Conservation (phyloP, 2,888 invertebrate species). For the Vesta saturnalis region DNA sequence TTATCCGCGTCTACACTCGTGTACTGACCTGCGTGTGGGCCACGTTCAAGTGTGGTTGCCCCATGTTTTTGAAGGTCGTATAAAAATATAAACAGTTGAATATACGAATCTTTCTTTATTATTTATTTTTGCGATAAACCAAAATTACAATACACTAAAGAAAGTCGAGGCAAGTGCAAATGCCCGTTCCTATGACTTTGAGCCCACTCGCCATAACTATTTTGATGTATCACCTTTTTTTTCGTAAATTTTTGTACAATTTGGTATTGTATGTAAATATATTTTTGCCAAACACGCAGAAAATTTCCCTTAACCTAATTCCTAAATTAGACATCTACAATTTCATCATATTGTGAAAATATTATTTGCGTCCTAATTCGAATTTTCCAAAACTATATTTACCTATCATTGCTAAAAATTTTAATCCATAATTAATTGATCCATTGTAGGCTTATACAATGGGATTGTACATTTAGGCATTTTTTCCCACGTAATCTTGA, state of each 20-base stretch:
- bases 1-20: conserved; percentile 30
- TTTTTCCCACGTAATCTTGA: too few relatives aligned
- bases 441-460: too few relatives aligned
- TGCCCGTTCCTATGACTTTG: conserved; percentile 27
- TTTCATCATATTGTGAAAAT: too few relatives aligned
- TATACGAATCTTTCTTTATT: conserved; percentile 17
- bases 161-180: conserved; percentile 3
- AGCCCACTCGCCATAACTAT: conserved; percentile 30
- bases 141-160: conserved; percentile 35
- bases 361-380: too few relatives aligned
- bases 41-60: conserved; percentile 38
- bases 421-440: too few relatives aligned
- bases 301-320: too few relatives aligned
- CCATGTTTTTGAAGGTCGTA: conserved; percentile 40
- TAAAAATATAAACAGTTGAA: conserved; percentile 37
- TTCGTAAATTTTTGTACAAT: background rate
- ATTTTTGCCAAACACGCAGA: background rate
- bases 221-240: background rate
- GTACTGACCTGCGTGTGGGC: conserved; percentile 40
- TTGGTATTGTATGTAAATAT: background rate
- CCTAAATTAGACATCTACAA: too few relatives aligned
- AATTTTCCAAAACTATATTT: too few relatives aligned
- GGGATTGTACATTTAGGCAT: too few relatives aligned
- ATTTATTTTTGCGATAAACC: conserved; percentile 25
- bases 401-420: too few relatives aligned